A percentile compares a stretch with the other conserved stretches of the same genome.
These are phyloP conservation scores for Nephrocerus scutellatus DNA, from an alignment of 2,888 invertebrate genomes.

Conservation along the genomic window DNA sequence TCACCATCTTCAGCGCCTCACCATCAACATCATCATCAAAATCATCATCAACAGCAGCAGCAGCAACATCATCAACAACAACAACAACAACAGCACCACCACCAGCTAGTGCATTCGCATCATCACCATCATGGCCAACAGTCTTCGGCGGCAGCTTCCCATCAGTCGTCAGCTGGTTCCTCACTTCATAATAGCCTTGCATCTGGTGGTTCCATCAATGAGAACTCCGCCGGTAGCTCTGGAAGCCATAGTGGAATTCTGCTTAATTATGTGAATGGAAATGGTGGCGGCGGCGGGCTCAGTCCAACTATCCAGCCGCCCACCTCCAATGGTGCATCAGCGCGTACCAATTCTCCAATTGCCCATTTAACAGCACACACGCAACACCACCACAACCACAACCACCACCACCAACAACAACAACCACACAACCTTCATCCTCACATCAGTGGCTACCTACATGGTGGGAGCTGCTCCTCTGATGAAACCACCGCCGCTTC, in stretches of 20 bases:
- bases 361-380: too few species aligned
- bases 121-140: conserved; percentile 20
- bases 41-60: conserved; percentile 20
- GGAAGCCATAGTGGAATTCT: conserved; percentile 19
- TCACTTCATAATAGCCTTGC: conserved; percentile 18
- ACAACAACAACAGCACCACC: conserved; percentile 18
- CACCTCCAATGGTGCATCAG: conserved; percentile 16
- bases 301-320: too few species aligned
- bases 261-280: conserved; percentile 22
- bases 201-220: too few species aligned
- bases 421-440: conserved; percentile 18
- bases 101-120: conserved; percentile 10
- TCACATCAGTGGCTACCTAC: background rate
- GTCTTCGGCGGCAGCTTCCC: conserved; percentile 23
- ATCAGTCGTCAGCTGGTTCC: conserved; percentile 29
- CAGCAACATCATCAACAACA: conserved; percentile 22
- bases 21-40: conserved; percentile 23
- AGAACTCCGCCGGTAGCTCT: conserved; percentile 17
- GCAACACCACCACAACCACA: conserved; percentile 26
- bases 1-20: conserved; percentile 16
- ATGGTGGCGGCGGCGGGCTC: conserved; percentile 30
- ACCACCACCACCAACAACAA: conserved; percentile 27
- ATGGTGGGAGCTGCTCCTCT: background rate
- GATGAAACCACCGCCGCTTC: background rate
- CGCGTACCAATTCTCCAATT: too few species aligned